Conservation (phyloP, 2,113 vertebrate species). For the Coreoperca whiteheadi region DNA sequence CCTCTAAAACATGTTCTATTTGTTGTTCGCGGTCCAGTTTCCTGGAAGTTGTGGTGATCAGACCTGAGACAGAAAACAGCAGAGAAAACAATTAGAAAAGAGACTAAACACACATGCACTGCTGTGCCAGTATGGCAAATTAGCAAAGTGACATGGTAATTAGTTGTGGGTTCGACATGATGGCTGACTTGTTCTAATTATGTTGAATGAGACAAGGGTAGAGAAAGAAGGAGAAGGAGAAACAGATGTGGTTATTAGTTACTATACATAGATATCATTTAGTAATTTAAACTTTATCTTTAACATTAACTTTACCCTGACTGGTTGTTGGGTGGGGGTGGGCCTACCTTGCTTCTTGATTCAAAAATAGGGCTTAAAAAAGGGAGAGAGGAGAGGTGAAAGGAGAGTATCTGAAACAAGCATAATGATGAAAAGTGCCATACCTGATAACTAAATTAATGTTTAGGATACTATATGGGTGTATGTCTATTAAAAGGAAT, state of each 20-base stretch:
- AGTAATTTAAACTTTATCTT: not conserved
- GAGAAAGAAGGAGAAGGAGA: not conserved
- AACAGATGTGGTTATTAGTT: constrained; percentile 10
- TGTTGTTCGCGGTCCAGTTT: constrained; percentile 97
- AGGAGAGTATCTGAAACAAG: not conserved
- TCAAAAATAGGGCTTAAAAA: not conserved
- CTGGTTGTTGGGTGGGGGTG: not conserved
- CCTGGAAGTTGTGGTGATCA: constrained; percentile 94
- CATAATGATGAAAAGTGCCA: not conserved
- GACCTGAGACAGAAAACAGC: constrained; percentile 83
- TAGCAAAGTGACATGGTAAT: constrained; percentile 17
- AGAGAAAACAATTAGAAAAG: constrained; percentile 21
- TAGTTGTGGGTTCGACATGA: constrained; percentile 16
- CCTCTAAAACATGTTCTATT: constrained; percentile 95
- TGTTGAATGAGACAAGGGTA: not conserved
- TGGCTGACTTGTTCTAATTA: constrained; percentile 16
- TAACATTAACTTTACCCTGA: too few species aligned
- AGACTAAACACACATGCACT: not conserved
- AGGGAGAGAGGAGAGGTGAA: not conserved
- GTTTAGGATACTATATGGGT: not conserved
- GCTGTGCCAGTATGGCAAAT: not conserved
- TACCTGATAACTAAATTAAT: not conserved
- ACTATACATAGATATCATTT: not conserved
- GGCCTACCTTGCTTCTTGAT: not conserved
- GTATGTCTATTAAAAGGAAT: not conserved